Evolutionary conservation across 2,888 invertebrate species (phyloP), one percentile per base, ranked within the genome.

Genomic region (Rhingia campestris): DNA sequence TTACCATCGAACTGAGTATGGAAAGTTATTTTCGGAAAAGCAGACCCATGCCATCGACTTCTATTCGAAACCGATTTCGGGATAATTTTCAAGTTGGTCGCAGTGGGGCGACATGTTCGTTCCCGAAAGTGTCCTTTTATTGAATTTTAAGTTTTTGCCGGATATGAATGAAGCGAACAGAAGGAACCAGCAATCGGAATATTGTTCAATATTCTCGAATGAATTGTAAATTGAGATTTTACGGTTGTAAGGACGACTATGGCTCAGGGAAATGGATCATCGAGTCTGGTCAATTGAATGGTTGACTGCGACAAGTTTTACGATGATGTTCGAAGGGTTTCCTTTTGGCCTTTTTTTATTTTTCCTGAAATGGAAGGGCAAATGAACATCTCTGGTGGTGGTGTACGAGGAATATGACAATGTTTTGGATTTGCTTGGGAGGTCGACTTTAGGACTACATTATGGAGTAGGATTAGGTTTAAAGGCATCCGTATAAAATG

Each of bases 221-320:
- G 81, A 76, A 81, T 81, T 81, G 76, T 72, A 81, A 81, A 81
- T 81, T 72, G 76, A 76, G 81, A 76, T 81, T 76, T 81, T 76
- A 81, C 61, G 76, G 76, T 81, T 81, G 72, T 72, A 59, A 70
- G 69, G 67, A 58, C 43, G 45, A 67, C 37, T 73, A 74, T 81
- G 75, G 59, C 59, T 37, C 64, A 72, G 51, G 81, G 81, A 81
- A 76, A 81, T 76, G 76, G 76, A 72, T 81, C 76, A 81, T 72
- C 72, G 72, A 59, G 47, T 76, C 53, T 81, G 76, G 81, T 81
- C 81, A 81, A 81, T 81, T 76, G 81, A 72, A 66, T 72, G 70
- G 70, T 76, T 59, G 59, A 66, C 47, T 64, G 64, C 51, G 53
- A 69, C 81, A 81, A 81, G 63, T 75, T 70, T 75, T 69, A 14